Evolutionary conservation across 2,113 vertebrate genomes (phyloP).

Genomic region (Petrocephalus zakoni): DNA sequence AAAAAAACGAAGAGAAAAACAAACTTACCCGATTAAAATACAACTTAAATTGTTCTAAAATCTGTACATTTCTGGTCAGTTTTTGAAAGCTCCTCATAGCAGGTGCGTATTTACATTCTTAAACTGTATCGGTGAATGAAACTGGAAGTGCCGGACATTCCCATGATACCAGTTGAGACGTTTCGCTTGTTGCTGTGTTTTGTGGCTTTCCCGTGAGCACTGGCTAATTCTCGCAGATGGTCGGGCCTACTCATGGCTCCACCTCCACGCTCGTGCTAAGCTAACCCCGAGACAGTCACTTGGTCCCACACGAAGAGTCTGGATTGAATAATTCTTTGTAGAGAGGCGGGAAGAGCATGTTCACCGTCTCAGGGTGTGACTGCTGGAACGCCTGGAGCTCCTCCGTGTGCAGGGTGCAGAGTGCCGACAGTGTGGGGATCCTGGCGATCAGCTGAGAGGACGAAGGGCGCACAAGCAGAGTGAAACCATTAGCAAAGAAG

Average conservation of each 20-base stretch:
- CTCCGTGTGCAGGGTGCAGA: slow-evolving; percentile 97
- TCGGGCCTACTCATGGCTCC: slow-evolving; percentile 60
- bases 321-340: slow-evolving; percentile 99
- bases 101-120: slow-evolving; percentile 98
- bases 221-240: slow-evolving; percentile 64
- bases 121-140: slow-evolving; percentile 99
- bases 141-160: slow-evolving; percentile 98
- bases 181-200: not conserved
- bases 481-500: slow-evolving; percentile 1
- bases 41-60: slow-evolving; percentile 63
- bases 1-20: slow-evolving; percentile 48
- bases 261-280: slow-evolving; percentile 46
- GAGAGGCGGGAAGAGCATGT: slow-evolving; percentile 91
- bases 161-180: slow-evolving; percentile 77
- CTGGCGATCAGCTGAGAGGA: slow-evolving; percentile 86
- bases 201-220: not conserved
- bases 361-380: slow-evolving; percentile 95
- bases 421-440: slow-evolving; percentile 91
- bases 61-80: slow-evolving; percentile 76
- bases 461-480: slow-evolving; percentile 31
- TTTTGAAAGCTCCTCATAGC: slow-evolving; percentile 70
- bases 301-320: slow-evolving; percentile 86
- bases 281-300: slow-evolving; percentile 70
- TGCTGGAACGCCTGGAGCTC: slow-evolving; percentile 98
- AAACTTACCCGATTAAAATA: slow-evolving; percentile 69